Evolutionary conservation across 2,797 vertebrate genomes (phyloP).

Genomic region (Cirrhinus molitorella): DNA sequence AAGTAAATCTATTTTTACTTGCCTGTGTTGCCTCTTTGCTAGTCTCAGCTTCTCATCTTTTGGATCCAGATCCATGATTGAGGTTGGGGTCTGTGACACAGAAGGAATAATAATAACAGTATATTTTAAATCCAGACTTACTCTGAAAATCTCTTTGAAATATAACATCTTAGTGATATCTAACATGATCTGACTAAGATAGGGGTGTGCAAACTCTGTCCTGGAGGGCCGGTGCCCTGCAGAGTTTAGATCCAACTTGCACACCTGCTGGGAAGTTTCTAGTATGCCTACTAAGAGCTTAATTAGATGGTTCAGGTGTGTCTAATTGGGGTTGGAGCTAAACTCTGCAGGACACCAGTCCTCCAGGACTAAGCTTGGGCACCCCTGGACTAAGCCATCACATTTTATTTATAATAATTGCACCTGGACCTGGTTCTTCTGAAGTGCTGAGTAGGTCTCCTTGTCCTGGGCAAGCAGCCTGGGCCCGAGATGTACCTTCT

Average conservation of each 20-base stretch:
- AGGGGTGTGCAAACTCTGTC: no score
- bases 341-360: no score
- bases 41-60: slow-evolving; percentile 74
- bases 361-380: no score
- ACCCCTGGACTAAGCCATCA: no score
- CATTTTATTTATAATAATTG: no score
- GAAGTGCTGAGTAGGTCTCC: slow-evolving; percentile 17
- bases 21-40: slow-evolving; percentile 78
- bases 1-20: slow-evolving; percentile 18
- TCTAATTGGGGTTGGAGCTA: no score
- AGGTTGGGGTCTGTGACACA: slow-evolving; percentile 66
- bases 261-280: no score
- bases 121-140: neutral
- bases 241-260: no score
- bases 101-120: neutral
- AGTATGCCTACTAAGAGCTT: no score
- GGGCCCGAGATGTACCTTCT: neutral
- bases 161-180: neutral
- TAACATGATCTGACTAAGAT: neutral
- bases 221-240: no score
- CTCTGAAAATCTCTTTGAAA: neutral
- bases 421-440: slow-evolving; percentile 20
- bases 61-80: slow-evolving; percentile 66
- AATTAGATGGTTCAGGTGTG: no score
- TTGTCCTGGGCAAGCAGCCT: slow-evolving; percentile 23